Percentiles rank a stretch among this genome's conserved stretches.
These are phyloP conservation scores for Brachionus asplanchnoidis DNA, from an alignment of 1,140 invertebrate genomes.

Conservation along the genomic window DNA sequence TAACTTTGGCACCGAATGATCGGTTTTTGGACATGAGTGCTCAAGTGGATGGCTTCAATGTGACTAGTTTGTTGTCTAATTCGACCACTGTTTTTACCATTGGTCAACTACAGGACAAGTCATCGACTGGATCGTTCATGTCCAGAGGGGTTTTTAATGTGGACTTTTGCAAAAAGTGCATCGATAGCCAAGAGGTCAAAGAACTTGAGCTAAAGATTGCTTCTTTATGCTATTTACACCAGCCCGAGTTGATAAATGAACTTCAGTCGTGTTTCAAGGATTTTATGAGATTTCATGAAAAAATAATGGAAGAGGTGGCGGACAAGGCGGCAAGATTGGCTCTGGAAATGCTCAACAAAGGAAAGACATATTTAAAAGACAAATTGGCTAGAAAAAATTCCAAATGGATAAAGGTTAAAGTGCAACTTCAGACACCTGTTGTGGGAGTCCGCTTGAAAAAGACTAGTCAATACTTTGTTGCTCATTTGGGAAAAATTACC, in stretches of 20 bases:
- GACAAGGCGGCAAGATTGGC: slow-evolving; percentile 68
- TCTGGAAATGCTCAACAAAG: slow-evolving; percentile 30
- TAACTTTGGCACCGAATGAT: neutral
- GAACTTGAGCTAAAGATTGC: slow-evolving; percentile 70
- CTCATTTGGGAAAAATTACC: slow-evolving; percentile 83
- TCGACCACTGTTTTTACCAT: neutral
- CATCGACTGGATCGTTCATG: neutral
- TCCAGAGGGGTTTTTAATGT: neutral
- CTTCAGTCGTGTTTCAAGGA: slow-evolving; percentile 68
- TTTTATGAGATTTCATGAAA: slow-evolving; percentile 79
- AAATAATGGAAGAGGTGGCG: slow-evolving; percentile 70
- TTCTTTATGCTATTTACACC: slow-evolving; percentile 87
- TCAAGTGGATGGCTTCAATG: neutral
- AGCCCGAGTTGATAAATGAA: slow-evolving; percentile 76
- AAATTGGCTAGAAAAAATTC: neutral
- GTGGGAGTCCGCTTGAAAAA: slow-evolving; percentile 74
- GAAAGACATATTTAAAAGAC: neutral
- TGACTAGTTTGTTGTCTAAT: neutral
- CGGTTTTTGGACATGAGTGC: neutral
- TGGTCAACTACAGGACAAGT: neutral
- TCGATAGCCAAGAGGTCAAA: neutral
- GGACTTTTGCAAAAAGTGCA: neutral
- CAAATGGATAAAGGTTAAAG: slow-evolving; percentile 57
- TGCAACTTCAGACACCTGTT: slow-evolving; percentile 81
- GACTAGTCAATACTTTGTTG: slow-evolving; percentile 77